Conservation (phyloP, 2,888 invertebrate species). For the Rhagonycha fulva region DNA sequence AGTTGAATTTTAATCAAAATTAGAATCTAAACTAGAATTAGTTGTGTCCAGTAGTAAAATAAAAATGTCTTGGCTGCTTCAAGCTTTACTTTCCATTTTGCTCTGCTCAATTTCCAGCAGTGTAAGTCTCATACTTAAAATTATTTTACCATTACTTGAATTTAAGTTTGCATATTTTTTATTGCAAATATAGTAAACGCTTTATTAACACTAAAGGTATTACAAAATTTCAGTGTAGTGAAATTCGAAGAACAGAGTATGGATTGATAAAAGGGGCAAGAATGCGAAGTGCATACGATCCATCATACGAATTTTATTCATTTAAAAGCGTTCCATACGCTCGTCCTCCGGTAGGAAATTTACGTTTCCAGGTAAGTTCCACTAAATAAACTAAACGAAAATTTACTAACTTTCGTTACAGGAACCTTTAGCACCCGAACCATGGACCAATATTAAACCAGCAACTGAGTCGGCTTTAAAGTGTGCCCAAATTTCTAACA, state of each 20-base stretch:
- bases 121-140: background rate
- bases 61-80: background rate
- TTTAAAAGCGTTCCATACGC: slow-evolving; percentile 4
- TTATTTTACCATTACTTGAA: too few relatives aligned
- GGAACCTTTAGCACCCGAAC: background rate
- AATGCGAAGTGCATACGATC: background rate
- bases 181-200: too few relatives aligned
- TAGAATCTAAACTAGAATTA: background rate
- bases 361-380: background rate
- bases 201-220: too few relatives aligned
- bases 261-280: background rate
- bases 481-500: background rate
- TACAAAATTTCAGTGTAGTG: slow-evolving; percentile 2
- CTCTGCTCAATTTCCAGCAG: background rate
- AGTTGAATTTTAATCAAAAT: background rate
- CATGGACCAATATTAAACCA: background rate
- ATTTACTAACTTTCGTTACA: background rate
- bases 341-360: background rate
- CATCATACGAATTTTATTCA: background rate
- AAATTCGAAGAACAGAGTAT: background rate
- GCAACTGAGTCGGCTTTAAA: background rate
- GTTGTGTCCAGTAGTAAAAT: background rate
- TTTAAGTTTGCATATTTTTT: too few relatives aligned
- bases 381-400: background rate
- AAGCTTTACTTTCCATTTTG: background rate